Evolutionary conservation across 2,888 invertebrate genomes (phyloP), one percentile per base, ranked within the genome.

Genomic region (Drosophila buzzatii): DNA sequence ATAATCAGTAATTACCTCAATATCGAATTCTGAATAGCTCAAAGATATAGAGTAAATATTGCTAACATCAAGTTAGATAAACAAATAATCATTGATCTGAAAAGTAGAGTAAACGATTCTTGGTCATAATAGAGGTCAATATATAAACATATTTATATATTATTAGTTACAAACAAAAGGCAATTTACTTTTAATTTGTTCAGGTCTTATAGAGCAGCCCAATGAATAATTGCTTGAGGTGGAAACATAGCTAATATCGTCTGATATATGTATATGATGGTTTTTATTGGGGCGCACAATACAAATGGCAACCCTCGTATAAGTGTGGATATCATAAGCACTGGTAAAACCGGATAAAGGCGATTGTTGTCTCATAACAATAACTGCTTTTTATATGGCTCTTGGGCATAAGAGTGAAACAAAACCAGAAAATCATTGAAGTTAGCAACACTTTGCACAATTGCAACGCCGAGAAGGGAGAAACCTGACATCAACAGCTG

Each of bases 261-360:
- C 14, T 37, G 37, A 37, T 37, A 37, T 5, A 37, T 23, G 23
- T 14, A 37, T 4, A 37, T 37, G 5, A 37, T 37, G 37, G 33
- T 45, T 41, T 41, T 55, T 41, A 39, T 39, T 37, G 20, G 20
- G 23, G 27, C 41, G 31, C 41, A 44, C 16, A 42, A 57, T 20
- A 23, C 18, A 44, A 44, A 20, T 44, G 42, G 33, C 42, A 44
- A 10, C 18, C 42, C 42, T 57, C 57, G 44, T 20, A 18, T 41
- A 51, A 27, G 18, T 60, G 44, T 64, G 33, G 61, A 31, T 65
- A 77, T 76, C 67, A 57, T 20, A 57, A 57, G 44, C 44, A 76
- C 83, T 67, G 70, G 80, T 79, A 63, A 76, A 85, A 82, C 86
- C 86, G 81, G 86, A 82, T 82, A 83, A 71, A 73, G 73, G 76